Percentiles rank a stretch among this genome's conserved stretches.
These are phyloP conservation scores for Epinotia bilunana DNA, from an alignment of 2,888 invertebrate genomes.

Conservation along the genomic window DNA sequence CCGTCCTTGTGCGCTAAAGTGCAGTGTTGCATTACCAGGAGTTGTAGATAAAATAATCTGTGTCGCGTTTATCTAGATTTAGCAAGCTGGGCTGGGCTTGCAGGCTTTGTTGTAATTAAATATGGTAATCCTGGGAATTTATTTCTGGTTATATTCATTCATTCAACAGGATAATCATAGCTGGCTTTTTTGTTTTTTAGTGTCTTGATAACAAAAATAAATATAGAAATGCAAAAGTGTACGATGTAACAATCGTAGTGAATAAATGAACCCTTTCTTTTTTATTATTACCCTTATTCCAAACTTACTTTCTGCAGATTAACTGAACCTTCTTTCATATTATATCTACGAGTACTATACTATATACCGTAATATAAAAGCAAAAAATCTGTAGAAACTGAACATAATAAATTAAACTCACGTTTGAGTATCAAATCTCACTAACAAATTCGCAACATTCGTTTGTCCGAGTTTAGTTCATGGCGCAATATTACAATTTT, in stretches of 20 bases:
- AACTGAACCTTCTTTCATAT: neutral
- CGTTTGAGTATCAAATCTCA: neutral
- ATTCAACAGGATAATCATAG: neutral
- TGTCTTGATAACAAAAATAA: neutral
- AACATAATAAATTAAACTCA: neutral
- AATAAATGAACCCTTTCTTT: neutral
- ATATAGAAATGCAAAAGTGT: neutral
- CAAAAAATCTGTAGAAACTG: neutral
- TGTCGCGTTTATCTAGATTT: constrained; percentile 41
- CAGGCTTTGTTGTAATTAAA: constrained; percentile 26
- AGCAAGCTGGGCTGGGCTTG: constrained; percentile 11
- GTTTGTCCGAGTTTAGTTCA: neutral
- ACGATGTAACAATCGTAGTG: neutral
- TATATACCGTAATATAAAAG: neutral
- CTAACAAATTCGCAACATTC: constrained; percentile 9
- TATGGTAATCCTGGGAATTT: constrained; percentile 21
- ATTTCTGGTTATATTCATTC: neutral
- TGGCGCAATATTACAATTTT: constrained; percentile 39
- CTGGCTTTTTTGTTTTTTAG: neutral
- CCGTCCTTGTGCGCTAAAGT: constrained; percentile 33
- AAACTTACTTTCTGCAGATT: neutral
- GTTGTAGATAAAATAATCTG: constrained; percentile 39
- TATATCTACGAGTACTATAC: no score
- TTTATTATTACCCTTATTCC: neutral
- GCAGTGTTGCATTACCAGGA: constrained; percentile 40